Conservation (phyloP, 2,113 vertebrate genomes). For the Cyanoramphus novaezelandiae region DNA sequence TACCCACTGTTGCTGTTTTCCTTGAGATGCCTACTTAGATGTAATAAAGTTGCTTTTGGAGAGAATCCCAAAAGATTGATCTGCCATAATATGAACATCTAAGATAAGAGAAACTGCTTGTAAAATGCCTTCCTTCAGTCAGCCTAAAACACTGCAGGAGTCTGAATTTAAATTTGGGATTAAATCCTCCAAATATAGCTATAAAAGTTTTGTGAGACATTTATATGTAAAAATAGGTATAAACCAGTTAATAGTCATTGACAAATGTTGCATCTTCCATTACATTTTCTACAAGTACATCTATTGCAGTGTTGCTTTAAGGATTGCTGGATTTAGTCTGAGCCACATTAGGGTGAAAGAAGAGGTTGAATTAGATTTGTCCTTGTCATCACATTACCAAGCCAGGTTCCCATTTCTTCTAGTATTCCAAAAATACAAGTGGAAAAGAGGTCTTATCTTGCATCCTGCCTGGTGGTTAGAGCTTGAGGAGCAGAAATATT, state of each 20-base stretch:
- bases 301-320: not conserved
- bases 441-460: not conserved
- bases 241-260: not conserved
- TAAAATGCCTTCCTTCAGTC: not conserved
- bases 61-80: not conserved
- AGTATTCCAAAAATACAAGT: not conserved
- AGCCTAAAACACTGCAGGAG: not conserved
- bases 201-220: not conserved
- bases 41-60: not conserved
- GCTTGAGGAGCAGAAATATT: not conserved
- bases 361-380: not conserved
- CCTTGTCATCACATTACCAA: not conserved
- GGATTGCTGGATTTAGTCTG: not conserved
- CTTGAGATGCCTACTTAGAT: not conserved
- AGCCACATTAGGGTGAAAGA: not conserved
- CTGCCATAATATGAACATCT: not conserved
- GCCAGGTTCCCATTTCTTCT: not conserved
- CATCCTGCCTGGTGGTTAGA: not conserved
- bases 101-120: not conserved
- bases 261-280: not conserved
- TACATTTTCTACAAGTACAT: not conserved
- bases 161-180: not conserved
- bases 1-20: not conserved
- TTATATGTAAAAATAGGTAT: not conserved
- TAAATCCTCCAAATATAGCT: not conserved